Base-by-base conservation (phyloP, 2,888 invertebrate genomes). In the Ferdinandea cuprea region DNA sequence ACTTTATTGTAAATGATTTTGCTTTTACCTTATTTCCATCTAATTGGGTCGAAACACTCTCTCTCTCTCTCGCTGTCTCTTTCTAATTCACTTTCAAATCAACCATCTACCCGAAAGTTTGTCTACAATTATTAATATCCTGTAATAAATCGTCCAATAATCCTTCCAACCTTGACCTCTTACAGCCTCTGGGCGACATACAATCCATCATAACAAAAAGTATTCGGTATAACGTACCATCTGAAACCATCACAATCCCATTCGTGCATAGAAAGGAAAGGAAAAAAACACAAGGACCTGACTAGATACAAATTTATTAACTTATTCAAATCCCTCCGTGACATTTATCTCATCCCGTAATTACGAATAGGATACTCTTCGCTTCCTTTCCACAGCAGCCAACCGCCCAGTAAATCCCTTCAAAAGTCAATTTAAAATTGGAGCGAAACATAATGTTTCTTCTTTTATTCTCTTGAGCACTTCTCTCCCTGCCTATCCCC, bases 341-440 rank as follows among this genome's bases (percentile, higher is more conserved):
- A 83, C 83, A 83, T 83, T 83, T 83, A 83, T 83, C 83, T 83
- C 72, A 48, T 73, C 78, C 66, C 72, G 78, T 83, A 83, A 83
- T 83, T 83, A 77, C 68, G 65, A 54, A 46, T 48, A 59, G 48
- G 54, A 52, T 58, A 30, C 50, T n/a, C 15, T 19, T 17, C 44
- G 9, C 44, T 8, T 44, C 17, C 19, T 17, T 19, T 25, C 19
- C 19, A 17, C n/a, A 35, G 13, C 40, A 13, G 13, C 0, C 40
- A 40, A 40, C 40, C 1, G 40, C 6, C 40, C 40, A 6, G 37
- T 13, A 3, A 40, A 21, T 52, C 80, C 76, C 69, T 28, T 81
- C 77, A 63, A 83, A 73, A 83, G 78, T 73, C 83, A 68, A 73
- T 78, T 83, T 78, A 40, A 63, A 83, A 77, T 42, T 44, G 65